These are phyloP conservation scores for Periophthalmus modestus DNA, from an alignment of 2,113 vertebrate species.

Conservation along the genomic window DNA sequence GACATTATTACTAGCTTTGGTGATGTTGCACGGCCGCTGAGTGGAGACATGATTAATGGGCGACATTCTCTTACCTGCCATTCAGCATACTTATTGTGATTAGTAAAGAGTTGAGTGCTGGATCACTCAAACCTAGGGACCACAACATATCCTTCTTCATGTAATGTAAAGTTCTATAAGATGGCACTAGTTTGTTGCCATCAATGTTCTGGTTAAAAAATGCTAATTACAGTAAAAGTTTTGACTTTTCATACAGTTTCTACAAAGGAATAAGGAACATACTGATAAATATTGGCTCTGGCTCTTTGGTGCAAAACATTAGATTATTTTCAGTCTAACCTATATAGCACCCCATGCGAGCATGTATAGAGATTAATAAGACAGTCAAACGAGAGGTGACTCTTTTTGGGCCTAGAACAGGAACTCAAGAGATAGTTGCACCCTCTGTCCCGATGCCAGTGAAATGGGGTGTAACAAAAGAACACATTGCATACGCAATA, in stretches of 20 bases:
- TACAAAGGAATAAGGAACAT: slow-evolving; percentile 7
- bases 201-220: too few species aligned
- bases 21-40: background rate
- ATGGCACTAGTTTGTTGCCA: background rate
- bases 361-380: slow-evolving; percentile 53
- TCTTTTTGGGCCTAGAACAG: slow-evolving; percentile 29
- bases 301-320: slow-evolving; percentile 10
- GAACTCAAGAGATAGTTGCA: slow-evolving; percentile 55
- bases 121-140: background rate
- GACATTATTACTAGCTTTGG: slow-evolving; percentile 11
- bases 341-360: slow-evolving; percentile 20
- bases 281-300: slow-evolving; percentile 19
- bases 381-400: slow-evolving; percentile 6
- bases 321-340: slow-evolving; percentile 31
- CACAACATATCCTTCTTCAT: background rate
- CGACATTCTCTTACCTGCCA: background rate
- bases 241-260: too few species aligned
- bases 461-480: slow-evolving; percentile 27
- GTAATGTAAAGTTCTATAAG: background rate
- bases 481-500: slow-evolving; percentile 42
- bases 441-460: too few species aligned
- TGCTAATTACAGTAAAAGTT: too few species aligned
- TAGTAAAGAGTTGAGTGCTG: background rate
- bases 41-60: slow-evolving; percentile 11
- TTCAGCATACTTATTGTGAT: background rate